Conservation (phyloP, 2,888 invertebrate species). For the Melipona bicolor region DNA sequence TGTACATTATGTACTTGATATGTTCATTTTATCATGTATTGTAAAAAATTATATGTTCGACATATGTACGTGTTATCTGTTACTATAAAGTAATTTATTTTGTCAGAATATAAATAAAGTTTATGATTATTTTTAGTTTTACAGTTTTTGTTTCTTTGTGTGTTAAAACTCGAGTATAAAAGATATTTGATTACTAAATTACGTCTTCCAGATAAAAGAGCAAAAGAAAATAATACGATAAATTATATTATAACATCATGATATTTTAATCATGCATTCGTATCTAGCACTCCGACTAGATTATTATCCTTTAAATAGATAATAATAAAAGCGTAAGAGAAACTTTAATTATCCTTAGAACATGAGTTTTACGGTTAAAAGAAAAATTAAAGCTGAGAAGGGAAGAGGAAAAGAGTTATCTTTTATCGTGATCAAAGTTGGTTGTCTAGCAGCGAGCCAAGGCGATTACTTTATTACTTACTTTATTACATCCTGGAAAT, state of each 20-base stretch:
- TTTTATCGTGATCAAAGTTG: neutral
- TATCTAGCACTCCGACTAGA: too few relatives aligned
- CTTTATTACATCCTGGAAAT: neutral
- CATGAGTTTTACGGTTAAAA: neutral
- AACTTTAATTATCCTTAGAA: neutral
- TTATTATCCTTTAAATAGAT: fast-evolving
- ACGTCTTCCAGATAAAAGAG: neutral
- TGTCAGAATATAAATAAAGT: neutral
- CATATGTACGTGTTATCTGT: neutral
- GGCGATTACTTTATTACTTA: slow-evolving; percentile 17
- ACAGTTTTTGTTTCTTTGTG: too few relatives aligned
- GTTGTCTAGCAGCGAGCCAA: neutral
- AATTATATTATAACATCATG: neutral
- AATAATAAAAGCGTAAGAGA: neutral
- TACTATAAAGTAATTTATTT: fast-evolving
- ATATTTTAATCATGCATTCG: fast-evolving
- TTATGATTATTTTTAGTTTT: neutral
- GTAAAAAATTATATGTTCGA: neutral
- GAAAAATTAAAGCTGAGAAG: neutral
- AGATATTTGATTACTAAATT: neutral
- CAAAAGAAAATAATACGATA: too few relatives aligned
- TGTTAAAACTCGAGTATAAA: neutral
- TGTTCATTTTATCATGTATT: neutral
- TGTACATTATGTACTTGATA: neutral
- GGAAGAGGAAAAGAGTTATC: neutral